Percentiles rank a stretch among this genome's conserved stretches.
Evolutionary conservation across 1,140 invertebrate genomes (phyloP).

Genomic region (Matsumurasca onukii): DNA sequence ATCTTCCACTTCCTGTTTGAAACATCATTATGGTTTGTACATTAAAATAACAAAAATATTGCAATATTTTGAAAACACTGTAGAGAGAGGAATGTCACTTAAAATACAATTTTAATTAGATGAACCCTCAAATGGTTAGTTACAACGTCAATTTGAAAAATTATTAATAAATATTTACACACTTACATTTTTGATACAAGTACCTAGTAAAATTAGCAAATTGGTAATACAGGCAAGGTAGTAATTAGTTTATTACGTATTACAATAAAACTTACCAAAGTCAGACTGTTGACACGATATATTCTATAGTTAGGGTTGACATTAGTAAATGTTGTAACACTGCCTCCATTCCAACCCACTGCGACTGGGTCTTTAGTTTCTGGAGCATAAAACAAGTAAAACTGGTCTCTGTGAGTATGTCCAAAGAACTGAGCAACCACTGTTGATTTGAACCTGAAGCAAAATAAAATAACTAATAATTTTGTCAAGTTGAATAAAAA

Average conservation of each 20-base stretch:
- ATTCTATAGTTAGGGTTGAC: constrained; percentile 83
- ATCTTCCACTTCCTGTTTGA: constrained; percentile 60
- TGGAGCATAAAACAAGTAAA: constrained; percentile 62
- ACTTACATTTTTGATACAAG: background rate
- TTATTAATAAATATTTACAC: background rate
- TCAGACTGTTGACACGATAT: constrained; percentile 62
- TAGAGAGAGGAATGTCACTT: background rate
- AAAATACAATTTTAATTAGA: constrained; percentile 30
- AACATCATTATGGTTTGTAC: constrained; percentile 15
- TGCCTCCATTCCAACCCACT: constrained; percentile 77
- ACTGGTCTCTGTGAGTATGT: constrained; percentile 76
- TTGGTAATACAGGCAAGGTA: background rate
- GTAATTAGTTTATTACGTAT: background rate
- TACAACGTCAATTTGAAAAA: background rate
- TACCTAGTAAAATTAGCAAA: background rate
- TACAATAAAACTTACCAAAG: constrained; percentile 57
- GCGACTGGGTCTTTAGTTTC: constrained; percentile 52
- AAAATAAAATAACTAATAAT: background rate
- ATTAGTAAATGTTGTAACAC: constrained; percentile 62
- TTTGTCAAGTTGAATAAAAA: background rate
- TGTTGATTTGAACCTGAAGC: constrained; percentile 62
- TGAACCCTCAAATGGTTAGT: background rate
- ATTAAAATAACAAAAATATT: background rate
- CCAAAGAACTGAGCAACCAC: constrained; percentile 79
- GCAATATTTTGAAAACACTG: background rate